phyloP scores from a whole-genome alignment of 2,888 invertebrate genomes.

The Calameuta pallipes region DNA sequence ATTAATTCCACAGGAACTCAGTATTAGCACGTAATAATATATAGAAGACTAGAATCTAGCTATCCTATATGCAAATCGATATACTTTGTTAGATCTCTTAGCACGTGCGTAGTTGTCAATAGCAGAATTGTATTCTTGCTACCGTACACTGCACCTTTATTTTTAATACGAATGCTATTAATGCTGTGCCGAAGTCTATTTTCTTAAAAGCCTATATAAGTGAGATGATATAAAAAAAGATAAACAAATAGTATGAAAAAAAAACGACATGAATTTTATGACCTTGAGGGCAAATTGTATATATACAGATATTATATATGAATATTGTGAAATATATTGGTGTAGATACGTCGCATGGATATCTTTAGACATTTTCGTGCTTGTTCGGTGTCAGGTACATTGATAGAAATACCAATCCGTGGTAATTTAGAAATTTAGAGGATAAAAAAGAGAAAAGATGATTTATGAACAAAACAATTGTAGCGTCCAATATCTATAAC shows the following conservation, averaged over 20 bases:
- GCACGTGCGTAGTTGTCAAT: neutral
- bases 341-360: neutral
- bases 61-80: neutral
- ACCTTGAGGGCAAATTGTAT: neutral
- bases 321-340: neutral
- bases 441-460: neutral
- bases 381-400: neutral
- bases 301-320: neutral
- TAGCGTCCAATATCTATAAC: neutral
- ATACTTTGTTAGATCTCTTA: neutral
- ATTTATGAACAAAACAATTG: neutral
- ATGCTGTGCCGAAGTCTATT: neutral
- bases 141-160: neutral
- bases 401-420: neutral
- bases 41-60: neutral
- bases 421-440: neutral
- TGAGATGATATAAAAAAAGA: neutral
- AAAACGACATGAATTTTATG: neutral
- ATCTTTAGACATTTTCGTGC: neutral
- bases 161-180: neutral
- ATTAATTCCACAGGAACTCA: neutral
- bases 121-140: neutral
- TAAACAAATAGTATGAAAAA: neutral
- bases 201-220: neutral
- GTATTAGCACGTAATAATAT: neutral